phyloP scores from a whole-genome alignment of 2,113 vertebrate species.

The Entomyzon cyanotis region DNA sequence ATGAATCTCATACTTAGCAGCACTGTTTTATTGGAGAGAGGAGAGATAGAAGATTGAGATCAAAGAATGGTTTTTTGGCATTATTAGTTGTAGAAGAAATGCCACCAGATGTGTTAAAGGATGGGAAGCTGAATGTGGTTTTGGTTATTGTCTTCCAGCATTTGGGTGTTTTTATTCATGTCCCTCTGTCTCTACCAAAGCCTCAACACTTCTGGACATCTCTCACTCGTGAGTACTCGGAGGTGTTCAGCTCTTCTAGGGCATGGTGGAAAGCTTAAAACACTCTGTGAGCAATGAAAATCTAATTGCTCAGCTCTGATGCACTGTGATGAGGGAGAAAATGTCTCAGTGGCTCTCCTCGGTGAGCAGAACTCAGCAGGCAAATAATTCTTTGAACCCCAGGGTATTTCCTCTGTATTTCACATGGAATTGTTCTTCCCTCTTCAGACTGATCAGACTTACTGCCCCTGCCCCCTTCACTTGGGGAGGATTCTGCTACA shows the following conservation, averaged over 20 bases:
- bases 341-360: neutral
- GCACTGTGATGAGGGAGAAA: neutral
- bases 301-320: neutral
- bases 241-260: neutral
- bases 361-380: neutral
- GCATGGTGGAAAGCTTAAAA: neutral
- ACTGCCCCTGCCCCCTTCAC: neutral
- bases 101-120: neutral
- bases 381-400: neutral
- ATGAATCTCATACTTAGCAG: neutral
- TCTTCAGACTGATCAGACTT: neutral
- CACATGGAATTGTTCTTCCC: neutral
- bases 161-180: neutral
- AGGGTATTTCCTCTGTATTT: neutral
- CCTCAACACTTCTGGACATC: rapidly evolving
- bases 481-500: neutral
- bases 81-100: neutral
- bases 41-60: neutral
- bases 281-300: neutral
- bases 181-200: neutral
- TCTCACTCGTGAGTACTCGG: neutral
- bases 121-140: neutral
- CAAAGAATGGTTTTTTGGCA: neutral
- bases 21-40: neutral
- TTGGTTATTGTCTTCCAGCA: neutral